Evolutionary conservation across 2,888 invertebrate genomes (phyloP).

Genomic region (Trilocha varians): DNA sequence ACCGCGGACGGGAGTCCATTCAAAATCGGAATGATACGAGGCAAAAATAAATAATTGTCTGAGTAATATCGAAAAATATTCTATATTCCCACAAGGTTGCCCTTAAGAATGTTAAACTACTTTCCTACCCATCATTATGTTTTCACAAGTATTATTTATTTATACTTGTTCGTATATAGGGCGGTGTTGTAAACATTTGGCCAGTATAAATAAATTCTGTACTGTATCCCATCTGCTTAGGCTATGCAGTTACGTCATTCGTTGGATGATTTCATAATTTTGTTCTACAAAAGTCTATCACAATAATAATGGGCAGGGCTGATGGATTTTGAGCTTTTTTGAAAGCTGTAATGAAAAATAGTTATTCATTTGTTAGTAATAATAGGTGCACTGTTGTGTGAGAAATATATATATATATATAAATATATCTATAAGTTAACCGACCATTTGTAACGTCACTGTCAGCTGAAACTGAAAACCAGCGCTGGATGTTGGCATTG

Average conservation of each 20-base stretch:
- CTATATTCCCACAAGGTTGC: no score
- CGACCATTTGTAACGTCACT: no score
- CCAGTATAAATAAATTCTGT: constrained; percentile 15
- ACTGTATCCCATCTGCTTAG: constrained; percentile 7
- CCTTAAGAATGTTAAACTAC: no score
- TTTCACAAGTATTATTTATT: constrained; percentile 3
- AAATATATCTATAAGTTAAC: no score
- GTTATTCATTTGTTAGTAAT: neutral
- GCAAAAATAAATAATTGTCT: no score
- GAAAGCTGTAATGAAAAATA: neutral
- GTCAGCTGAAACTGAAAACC: no score
- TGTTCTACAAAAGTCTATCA: constrained; percentile 27
- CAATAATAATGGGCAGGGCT: constrained; percentile 22
- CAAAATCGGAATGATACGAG: no score
- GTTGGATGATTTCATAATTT: constrained; percentile 24
- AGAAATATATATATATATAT: no score
- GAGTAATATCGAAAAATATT: no score
- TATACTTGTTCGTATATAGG: constrained; percentile 13
- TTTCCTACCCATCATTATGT: neutral
- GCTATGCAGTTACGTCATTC: constrained; percentile 21
- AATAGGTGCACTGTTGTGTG: neutral
- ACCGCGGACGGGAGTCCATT: no score
- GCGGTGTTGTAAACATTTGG: constrained; percentile 15
- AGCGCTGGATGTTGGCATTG: no score
- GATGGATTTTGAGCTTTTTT: neutral